Evolutionary conservation across 2,113 vertebrate species (phyloP).

Genomic region (Echinops telfairi): DNA sequence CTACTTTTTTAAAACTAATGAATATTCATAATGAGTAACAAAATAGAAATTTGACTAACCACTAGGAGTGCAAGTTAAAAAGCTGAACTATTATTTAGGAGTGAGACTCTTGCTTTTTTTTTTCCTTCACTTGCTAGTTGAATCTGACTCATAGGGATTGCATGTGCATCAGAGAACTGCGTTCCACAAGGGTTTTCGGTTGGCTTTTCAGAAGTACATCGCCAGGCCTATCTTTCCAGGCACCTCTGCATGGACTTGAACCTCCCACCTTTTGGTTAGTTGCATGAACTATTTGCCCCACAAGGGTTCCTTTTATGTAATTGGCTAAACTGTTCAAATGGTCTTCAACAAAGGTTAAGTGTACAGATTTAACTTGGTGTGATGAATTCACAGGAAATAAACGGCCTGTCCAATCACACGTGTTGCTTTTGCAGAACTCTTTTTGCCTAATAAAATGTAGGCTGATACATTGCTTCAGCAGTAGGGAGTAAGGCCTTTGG

Average conservation of each 20-base stretch:
- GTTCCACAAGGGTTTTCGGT: too few species aligned
- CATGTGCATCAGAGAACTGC: neutral
- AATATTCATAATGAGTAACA: neutral
- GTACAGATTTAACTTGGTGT: neutral
- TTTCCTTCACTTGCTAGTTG: neutral
- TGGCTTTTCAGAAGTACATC: neutral
- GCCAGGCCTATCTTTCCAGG: neutral
- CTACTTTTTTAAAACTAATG: neutral
- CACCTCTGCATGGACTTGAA: neutral
- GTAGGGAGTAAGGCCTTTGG: neutral
- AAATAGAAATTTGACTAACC: neutral
- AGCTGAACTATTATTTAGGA: neutral
- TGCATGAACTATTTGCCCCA: neutral
- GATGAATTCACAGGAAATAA: constrained; percentile 15
- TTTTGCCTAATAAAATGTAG: neutral
- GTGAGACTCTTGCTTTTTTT: neutral
- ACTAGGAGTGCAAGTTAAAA: neutral
- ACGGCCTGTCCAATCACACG: neutral
- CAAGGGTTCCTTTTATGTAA: neutral
- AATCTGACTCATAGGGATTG: neutral
- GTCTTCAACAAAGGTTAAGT: neutral
- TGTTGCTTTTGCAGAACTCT: constrained; percentile 5
- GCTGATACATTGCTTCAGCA: neutral
- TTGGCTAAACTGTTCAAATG: neutral
- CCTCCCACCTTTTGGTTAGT: too few species aligned